Conservation (phyloP, 2,113 vertebrate species). For the Acinonyx jubatus region DNA sequence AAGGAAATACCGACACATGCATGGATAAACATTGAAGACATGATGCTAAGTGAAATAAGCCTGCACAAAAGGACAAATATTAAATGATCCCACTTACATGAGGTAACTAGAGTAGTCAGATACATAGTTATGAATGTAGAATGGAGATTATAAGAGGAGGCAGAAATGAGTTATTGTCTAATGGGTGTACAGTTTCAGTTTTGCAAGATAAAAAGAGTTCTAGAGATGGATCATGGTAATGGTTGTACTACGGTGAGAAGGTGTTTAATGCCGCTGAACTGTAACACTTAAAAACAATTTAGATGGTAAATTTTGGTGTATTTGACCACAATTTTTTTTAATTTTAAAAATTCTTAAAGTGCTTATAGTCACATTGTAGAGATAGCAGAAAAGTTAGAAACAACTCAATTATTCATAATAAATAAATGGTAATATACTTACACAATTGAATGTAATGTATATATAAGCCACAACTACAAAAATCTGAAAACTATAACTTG, state of each 20-base stretch:
- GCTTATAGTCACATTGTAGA: background rate
- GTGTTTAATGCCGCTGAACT: background rate
- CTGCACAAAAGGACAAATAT: background rate
- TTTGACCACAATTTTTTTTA: background rate
- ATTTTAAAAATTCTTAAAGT: background rate
- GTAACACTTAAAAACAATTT: background rate
- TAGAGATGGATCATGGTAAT: background rate
- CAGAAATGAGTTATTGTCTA: background rate
- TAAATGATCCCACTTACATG: background rate
- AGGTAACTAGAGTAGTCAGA: background rate
- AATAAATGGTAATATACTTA: background rate
- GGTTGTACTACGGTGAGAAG: background rate
- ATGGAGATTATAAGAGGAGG: background rate
- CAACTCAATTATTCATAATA: background rate
- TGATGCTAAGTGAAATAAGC: conserved; percentile 25
- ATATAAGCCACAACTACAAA: background rate
- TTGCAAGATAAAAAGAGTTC: background rate
- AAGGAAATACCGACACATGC: background rate
- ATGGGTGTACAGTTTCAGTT: background rate
- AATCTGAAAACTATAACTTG: conserved; percentile 23
- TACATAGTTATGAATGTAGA: background rate
- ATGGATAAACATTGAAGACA: conserved; percentile 6
- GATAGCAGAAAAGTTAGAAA: conserved; percentile 4
- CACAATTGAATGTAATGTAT: background rate
- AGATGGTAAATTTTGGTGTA: background rate